A percentile compares a stretch with the other conserved stretches of the same genome.
Conservation (phyloP, 2,888 invertebrate species). For the Pollenia griseotomentosa region DNA sequence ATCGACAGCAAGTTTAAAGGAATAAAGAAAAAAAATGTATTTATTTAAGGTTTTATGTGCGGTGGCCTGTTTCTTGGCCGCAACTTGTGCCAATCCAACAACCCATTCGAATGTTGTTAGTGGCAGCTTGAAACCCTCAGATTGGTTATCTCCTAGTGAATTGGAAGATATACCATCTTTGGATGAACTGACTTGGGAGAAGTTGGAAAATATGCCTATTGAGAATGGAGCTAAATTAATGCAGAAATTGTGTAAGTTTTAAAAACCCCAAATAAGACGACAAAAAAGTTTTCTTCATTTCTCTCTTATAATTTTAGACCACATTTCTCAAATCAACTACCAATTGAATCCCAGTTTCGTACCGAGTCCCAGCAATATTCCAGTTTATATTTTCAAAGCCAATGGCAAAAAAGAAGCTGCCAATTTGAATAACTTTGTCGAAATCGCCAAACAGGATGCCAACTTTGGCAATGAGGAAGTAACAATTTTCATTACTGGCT, state of each 20-base stretch:
- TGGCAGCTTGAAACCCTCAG: conserved; percentile 76
- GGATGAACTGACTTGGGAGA: conserved; percentile 77
- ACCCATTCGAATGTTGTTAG: conserved; percentile 8
- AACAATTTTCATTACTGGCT: conserved; percentile 80
- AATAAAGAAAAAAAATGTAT: conserved; percentile 76
- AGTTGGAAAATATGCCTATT: conserved; percentile 77
- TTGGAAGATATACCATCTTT: conserved; percentile 77
- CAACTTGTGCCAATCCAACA: conserved; percentile 72
- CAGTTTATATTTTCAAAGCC: conserved; percentile 77
- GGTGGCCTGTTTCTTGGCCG: conserved; percentile 76
- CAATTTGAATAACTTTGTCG: conserved; percentile 77
- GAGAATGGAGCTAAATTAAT: conserved; percentile 78
- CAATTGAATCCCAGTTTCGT: conserved; percentile 77
- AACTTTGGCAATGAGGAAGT: conserved; percentile 80
- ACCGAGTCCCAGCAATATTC: conserved; percentile 79
- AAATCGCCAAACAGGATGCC: conserved; percentile 76
- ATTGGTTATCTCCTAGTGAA: conserved; percentile 77
- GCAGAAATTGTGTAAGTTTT: conserved; percentile 78
- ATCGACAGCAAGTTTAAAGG: conserved; percentile 5
- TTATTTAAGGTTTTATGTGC: conserved; percentile 76
- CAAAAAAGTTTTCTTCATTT: not conserved
- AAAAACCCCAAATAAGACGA: not conserved
- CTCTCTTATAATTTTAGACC: conserved; percentile 72
- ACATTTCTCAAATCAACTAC: conserved; percentile 76
- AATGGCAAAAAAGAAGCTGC: conserved; percentile 77